Evolutionary conservation across 2,113 vertebrate species (phyloP).

Genomic region (Junco hyemalis): DNA sequence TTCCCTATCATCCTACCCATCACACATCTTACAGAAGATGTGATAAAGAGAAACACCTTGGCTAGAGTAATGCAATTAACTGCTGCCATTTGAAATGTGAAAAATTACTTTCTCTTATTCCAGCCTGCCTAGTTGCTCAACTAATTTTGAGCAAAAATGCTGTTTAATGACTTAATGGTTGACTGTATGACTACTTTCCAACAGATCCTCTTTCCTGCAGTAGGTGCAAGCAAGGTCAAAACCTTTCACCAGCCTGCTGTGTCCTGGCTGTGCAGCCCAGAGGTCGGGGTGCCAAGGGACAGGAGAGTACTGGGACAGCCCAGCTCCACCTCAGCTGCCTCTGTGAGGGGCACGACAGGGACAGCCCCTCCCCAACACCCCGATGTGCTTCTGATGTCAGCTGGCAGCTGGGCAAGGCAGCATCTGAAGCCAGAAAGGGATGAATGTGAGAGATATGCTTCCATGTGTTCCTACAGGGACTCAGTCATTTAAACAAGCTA

Average conservation of each 20-base stretch:
- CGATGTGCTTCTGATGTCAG: neutral
- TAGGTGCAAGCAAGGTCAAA: neutral
- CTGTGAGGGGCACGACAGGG: accelerated
- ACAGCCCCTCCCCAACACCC: no score
- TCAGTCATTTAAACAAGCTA: neutral
- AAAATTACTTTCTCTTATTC: neutral
- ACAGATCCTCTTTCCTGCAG: neutral
- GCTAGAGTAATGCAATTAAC: slow-evolving; percentile 25
- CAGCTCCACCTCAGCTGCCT: neutral
- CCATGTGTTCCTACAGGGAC: neutral
- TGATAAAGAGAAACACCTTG: slow-evolving; percentile 34
- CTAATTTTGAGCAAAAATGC: neutral
- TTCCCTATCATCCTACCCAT: slow-evolving; percentile 22
- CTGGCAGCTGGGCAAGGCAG: neutral
- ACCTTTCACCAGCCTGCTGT: neutral
- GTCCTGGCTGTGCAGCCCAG: neutral
- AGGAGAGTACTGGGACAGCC: neutral
- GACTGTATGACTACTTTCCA: neutral
- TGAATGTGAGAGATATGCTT: neutral
- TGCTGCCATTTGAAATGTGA: slow-evolving; percentile 16
- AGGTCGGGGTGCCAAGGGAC: neutral
- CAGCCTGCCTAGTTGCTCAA: neutral
- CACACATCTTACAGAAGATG: neutral
- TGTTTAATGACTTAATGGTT: neutral
- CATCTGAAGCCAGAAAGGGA: neutral